Conservation (phyloP, 1,140 invertebrate species). For the Drosophila burlai region DNA sequence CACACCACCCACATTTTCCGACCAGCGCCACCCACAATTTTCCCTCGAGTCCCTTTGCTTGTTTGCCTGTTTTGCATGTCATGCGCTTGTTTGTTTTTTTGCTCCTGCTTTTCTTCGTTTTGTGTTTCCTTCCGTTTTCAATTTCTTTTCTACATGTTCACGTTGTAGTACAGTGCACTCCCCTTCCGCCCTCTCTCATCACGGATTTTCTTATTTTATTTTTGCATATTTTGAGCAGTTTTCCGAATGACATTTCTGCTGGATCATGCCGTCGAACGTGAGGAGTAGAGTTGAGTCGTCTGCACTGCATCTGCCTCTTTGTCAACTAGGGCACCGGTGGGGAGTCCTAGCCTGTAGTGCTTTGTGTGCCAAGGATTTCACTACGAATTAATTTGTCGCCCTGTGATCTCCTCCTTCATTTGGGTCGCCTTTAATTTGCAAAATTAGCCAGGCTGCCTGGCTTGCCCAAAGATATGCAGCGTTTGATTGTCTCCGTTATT, state of each 20-base stretch:
- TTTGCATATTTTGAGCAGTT: slow-evolving; percentile 62
- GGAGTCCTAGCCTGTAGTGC: slow-evolving; percentile 4
- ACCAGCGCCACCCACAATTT: slow-evolving; percentile 12
- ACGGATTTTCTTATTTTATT: slow-evolving; percentile 43
- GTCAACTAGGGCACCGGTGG: neutral
- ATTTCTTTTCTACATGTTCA: slow-evolving; percentile 67
- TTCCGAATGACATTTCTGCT: slow-evolving; percentile 67
- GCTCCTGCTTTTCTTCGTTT: slow-evolving; percentile 48
- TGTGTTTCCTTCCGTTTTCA: slow-evolving; percentile 78
- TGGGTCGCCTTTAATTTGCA: slow-evolving; percentile 20
- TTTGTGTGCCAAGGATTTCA: slow-evolving; percentile 61
- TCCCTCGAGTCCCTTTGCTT: slow-evolving; percentile 34
- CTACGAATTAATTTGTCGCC: slow-evolving; percentile 55
- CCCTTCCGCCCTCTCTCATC: neutral
- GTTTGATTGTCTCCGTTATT: slow-evolving; percentile 40
- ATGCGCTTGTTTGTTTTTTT: slow-evolving; percentile 80
- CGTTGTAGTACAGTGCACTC: slow-evolving; percentile 24
- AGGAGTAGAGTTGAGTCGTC: slow-evolving; percentile 8
- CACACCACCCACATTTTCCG: neutral
- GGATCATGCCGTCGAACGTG: slow-evolving; percentile 34
- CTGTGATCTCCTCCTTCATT: slow-evolving; percentile 33
- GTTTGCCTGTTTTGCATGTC: slow-evolving; percentile 77
- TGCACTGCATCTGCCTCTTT: slow-evolving; percentile 36
- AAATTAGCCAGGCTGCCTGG: neutral
- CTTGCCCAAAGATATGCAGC: neutral